Evolutionary conservation across 2,888 invertebrate genomes (phyloP).

Genomic region (Polia nebulosa): DNA sequence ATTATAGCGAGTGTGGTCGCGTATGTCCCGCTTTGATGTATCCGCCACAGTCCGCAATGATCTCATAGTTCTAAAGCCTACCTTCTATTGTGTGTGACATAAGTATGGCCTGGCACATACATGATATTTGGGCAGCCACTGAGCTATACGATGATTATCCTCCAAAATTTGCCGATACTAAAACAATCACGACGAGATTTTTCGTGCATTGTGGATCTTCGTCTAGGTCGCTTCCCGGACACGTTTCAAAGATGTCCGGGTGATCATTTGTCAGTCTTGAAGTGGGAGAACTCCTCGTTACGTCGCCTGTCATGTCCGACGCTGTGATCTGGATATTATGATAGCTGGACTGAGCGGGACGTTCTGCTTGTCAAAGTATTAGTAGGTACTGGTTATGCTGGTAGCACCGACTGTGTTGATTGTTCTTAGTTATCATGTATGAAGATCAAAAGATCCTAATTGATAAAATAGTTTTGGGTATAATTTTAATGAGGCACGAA

Average conservation of each 20-base stretch:
- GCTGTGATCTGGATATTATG: conserved; percentile 32
- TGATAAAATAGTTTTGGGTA: background rate
- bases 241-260: conserved; percentile 39
- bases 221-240: conserved; percentile 50
- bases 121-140: conserved; percentile 14
- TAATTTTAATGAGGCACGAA: conserved; percentile 8
- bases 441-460: background rate
- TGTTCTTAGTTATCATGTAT: conserved; percentile 5
- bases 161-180: background rate
- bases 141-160: conserved; percentile 5
- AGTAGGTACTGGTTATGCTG: background rate
- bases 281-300: conserved; percentile 46
- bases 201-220: conserved; percentile 23
- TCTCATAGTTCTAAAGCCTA: conserved; percentile 36
- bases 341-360: conserved; percentile 17
- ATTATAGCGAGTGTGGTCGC: conserved; percentile 27
- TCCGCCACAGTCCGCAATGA: conserved; percentile 26
- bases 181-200: conserved; percentile 13
- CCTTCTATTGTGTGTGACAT: conserved; percentile 31
- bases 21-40: conserved; percentile 32
- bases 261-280: conserved; percentile 58
- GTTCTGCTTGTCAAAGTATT: conserved; percentile 10
- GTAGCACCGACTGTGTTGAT: background rate
- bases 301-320: conserved; percentile 35
- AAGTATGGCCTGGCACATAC: conserved; percentile 11